Evolutionary conservation across 2,888 invertebrate genomes (phyloP), one percentile per base, ranked within the genome.

Genomic region (Archaeoteleia sp.): DNA sequence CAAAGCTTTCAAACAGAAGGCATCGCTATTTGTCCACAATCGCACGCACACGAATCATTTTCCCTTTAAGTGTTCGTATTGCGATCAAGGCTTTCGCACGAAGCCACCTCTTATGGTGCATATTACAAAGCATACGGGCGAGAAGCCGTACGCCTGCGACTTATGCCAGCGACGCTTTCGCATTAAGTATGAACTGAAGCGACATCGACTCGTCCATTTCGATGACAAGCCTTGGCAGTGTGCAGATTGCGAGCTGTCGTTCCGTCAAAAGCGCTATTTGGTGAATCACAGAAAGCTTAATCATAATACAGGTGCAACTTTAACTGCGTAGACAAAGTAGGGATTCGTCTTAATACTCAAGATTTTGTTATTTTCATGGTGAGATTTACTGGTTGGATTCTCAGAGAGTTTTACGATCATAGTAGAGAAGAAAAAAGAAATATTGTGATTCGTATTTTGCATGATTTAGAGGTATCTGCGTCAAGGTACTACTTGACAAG

Each of bases 1-100:
- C 1, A 90, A 90, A 78, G 79, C 89, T 0, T 91, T 91, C 83
- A 89, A 90, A 54, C 91, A 91, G 77, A 90, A 90, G 75, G 90
- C 90, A 0, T 89, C 90, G 1, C 81, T 91, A 30, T 89, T 90
- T 80, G 89, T 89, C 13, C 91, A 89, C 78, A 86, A 87, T 46
- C 87, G 88, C 35, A 89, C 88, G 2, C 91, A 91, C 80, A 86
- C 86, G 30, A 86, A 88, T 61, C 82, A 83, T 39, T 89, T 88
- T 67, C 89, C 91, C 1, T 88, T 87, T 78, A 84, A 86, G 12
- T 92, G 91, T 81, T 86, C 86, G 0, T 87, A 89, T 67, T 92
- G 91, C 79, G 87, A 88, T 15, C 89, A 89, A 45, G 87, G 87
- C 45, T 91, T 91, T 80, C 85, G 90, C 1, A 87, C 90, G 23